Evolutionary conservation across 2,888 invertebrate species (phyloP), one percentile per base, ranked within the genome.

Genomic region (Pterobdella sp.): DNA sequence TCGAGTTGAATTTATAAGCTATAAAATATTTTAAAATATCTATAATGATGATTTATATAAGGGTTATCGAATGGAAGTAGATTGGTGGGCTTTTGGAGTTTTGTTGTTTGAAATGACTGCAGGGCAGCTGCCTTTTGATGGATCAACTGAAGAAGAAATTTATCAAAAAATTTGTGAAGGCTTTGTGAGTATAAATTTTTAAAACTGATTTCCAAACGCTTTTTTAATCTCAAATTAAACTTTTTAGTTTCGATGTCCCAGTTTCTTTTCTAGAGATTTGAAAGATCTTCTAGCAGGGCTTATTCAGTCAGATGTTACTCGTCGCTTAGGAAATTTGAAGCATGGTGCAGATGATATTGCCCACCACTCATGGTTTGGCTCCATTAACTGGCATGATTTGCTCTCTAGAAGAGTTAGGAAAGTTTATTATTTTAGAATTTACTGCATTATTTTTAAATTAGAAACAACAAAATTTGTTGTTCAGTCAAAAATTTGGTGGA

Each of bases 31-130:
- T n/a, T n/a, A n/a, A n/a, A n/a, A n/a, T n/a, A n/a, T n/a, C n/a
- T n/a, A n/a, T n/a, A n/a, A n/a, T n/a, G n/a, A n/a, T n/a, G n/a
- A n/a, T n/a, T n/a, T n/a, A n/a, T n/a, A n/a, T n/a, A n/a, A n/a
- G 71, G 71, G 71, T 63, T 71, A 71, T 37, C 32, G 37, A 29
- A 71, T 37, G 60, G 71, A 71, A 35, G 71, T 71, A 22, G 73
- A 73, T 60, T 73, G 73, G 73, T 73, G 73, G 73, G 68, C 68
- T 1, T 67, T 73, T 31, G 73, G 73, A 14, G 64, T 72, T 32
- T 49, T 72, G 64, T 22, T 72, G 42, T 72, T 65, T 32, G 65
- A 66, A 34, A 72, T 72, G 72, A 66, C 65, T 3, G 66, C 42
- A 1, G 72, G 72, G 3, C 36, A 49, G 1, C 66, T 66, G 37